Base-by-base conservation (phyloP, 1,140 invertebrate species). In the Euura saliciscinereae region DNA sequence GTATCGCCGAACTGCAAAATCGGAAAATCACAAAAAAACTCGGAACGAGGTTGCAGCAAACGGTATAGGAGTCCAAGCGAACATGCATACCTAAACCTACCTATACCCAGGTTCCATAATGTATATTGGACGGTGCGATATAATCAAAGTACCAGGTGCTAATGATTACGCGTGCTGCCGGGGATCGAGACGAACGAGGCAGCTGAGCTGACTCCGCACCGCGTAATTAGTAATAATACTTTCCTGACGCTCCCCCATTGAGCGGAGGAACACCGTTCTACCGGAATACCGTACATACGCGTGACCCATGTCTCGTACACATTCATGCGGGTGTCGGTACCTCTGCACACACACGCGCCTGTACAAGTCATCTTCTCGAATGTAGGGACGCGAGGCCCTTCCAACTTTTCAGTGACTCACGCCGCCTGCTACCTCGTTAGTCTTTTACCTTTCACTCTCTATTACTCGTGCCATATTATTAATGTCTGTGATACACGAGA, bases 111-210 rank as follows among this genome's bases (percentile, higher is more conserved):
- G 59, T 28, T 1, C 0, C 28, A 28, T 28, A 28, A 28, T 28
- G 28, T 28, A 28, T 28, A 28, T 64, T 64, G 13, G 13, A 10
- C 59, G 59, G 8, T 74, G 75, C 79, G 85, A 87, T 87, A 83
- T 78, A 87, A 87, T 87, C 85, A 83, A 81, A 84, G 79, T 82
- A 84, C 86, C 86, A 87, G 86, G 86, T 87, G 85, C 85, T 82
- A 86, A 59, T 59, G 51, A 86, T 87, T 86, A 87, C 82, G 78
- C 70, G 75, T 74, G 78, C 75, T 75, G 71, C 66, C 65, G 75
- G 69, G 59, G 75, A 80, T 59, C 51, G 13, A 59, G 51, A 59
- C 13, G 51, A 59, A n/a, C 51, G 5, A 11, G 51, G 76, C 81
- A 84, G 82, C 83, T 84, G 82, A 83, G 80, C 78, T 74, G 42